These are phyloP conservation scores for Hirtodrosophila alboralis DNA, from an alignment of 2,888 invertebrate species.

Conservation along the genomic window DNA sequence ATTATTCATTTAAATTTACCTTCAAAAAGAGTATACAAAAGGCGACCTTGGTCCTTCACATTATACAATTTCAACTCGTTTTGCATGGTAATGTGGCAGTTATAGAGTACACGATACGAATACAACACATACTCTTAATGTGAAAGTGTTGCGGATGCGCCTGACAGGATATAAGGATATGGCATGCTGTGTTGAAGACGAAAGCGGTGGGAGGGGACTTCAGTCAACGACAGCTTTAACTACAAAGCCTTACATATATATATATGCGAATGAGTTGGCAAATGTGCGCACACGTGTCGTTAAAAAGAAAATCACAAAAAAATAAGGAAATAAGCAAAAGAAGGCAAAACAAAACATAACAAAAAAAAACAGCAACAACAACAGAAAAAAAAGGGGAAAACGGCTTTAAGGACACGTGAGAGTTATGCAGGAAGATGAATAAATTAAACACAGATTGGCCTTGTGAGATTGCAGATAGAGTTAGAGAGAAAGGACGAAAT, in stretches of 20 bases:
- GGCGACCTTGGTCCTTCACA: slow-evolving; percentile 13
- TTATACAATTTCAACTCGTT: slow-evolving; percentile 28
- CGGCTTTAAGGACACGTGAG: slow-evolving; percentile 51
- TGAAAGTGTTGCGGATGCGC: slow-evolving; percentile 60
- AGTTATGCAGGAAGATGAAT: slow-evolving; percentile 66
- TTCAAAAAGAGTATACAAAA: slow-evolving; percentile 32
- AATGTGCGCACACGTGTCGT: slow-evolving; percentile 72
- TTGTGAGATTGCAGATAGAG: slow-evolving; percentile 51
- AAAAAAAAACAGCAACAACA: slow-evolving; percentile 41
- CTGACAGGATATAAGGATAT: slow-evolving; percentile 59
- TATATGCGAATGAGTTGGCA: slow-evolving; percentile 59
- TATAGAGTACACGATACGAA: slow-evolving; percentile 31
- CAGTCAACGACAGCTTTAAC: slow-evolving; percentile 64
- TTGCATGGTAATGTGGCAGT: slow-evolving; percentile 47
- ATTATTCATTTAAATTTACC: slow-evolving; percentile 9
- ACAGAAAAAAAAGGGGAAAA: slow-evolving; percentile 38
- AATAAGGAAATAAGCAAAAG: neutral
- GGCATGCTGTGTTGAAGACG: no score
- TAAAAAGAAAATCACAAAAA: slow-evolving; percentile 44
- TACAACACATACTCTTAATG: slow-evolving; percentile 30
- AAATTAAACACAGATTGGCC: slow-evolving; percentile 68
- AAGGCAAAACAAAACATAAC: no score
- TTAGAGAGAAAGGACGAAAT: no score
- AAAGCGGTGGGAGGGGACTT: slow-evolving; percentile 14
- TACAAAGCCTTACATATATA: slow-evolving; percentile 50